These are phyloP conservation scores for Uropetala carovei DNA, from an alignment of 2,888 invertebrate genomes.

Conservation along the genomic window DNA sequence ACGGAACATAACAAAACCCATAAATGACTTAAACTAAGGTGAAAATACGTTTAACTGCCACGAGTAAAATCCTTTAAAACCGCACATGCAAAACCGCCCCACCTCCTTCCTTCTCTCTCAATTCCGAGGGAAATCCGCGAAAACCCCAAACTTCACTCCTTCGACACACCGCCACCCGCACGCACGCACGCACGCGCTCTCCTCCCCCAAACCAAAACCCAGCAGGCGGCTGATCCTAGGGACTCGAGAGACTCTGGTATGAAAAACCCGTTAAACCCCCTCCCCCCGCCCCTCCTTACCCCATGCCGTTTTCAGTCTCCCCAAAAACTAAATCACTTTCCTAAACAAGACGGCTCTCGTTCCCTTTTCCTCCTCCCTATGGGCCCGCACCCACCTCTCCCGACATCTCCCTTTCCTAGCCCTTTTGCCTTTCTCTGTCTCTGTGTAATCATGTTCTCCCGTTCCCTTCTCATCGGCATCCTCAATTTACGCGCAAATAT, in stretches of 20 bases:
- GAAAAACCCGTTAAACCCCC: background rate
- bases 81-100: background rate
- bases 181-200: background rate
- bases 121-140: background rate
- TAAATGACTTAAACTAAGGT: too few relatives aligned
- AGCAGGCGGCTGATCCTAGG: background rate
- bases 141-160: background rate
- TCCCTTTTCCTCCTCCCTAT: background rate
- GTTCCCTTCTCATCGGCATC: background rate
- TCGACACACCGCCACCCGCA: background rate
- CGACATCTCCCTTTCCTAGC: background rate
- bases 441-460: background rate
- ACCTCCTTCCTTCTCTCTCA: background rate
- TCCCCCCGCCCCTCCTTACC: background rate
- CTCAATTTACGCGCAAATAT: background rate
- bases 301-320: background rate
- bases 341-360: background rate
- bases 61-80: background rate
- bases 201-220: background rate
- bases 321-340: conserved; percentile 28
- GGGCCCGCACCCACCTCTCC: background rate
- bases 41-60: background rate
- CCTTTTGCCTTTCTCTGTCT: background rate
- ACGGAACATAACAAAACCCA: background rate
- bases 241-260: background rate